Base-by-base conservation (phyloP, 2,113 vertebrate genomes). In the Haemorhous mexicanus region DNA sequence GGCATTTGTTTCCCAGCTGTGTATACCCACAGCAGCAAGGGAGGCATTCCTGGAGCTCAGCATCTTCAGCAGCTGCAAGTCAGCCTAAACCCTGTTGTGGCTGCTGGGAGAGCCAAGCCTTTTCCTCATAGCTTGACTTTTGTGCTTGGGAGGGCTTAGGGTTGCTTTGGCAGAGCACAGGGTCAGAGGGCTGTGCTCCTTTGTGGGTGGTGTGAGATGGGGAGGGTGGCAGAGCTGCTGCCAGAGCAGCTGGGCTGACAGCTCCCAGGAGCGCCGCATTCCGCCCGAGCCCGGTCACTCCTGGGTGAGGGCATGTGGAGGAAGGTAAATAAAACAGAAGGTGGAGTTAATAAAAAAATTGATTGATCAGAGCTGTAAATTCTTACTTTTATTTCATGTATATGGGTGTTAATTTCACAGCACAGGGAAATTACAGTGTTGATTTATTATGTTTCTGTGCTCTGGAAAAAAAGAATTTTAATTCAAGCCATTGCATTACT, bases 381-480 rank as follows among this genome's bases (percentile, higher is more conserved):
- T 97, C 83, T 68, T 78, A 56, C 83, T 97, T 97, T 97, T 93
- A 95, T 97, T 97, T 96, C 76, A 82, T 96, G 61, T 97, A 92
- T 97, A 92, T 91, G 75, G 87, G 56, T 92, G 47, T 97, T 98
- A 98, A 98, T 98, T 98, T 96, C 90, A 92, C 61, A 90, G 66
- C 75, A 85, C 67, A 87, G 79, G 50, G 41, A 96, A 97, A 97
- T 97, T 96, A 97, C 83, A 87, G 43, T 8, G 0, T 50, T 96
- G 87, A 97, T 96, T 97, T 97, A 98, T 97, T 94, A 68, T 84
- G 93, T 95, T 97, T 93, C 92, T 96, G 68, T 33, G 2, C 91
- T 97, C 84, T 67, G 70, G 96, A 72, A 81, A 94, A 97, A 98
- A 93, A 27, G n/a, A 93, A 95, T 97, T 97, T 96, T 97, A 98